Conservation (phyloP, 2,797 vertebrate genomes). For the Trachops cirrhosus region DNA sequence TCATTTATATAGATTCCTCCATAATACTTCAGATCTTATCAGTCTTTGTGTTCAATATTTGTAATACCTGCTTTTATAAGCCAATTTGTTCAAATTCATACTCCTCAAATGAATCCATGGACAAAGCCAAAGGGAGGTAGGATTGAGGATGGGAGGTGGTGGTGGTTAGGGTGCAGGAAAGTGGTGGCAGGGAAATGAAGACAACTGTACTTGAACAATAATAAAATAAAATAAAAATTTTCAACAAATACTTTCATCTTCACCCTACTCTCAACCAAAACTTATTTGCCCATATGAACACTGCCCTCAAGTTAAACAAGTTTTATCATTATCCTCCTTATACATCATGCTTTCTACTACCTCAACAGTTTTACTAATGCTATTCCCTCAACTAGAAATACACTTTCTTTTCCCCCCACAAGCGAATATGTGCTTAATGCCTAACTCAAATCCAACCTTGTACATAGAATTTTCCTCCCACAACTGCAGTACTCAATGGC, state of each 20-base stretch:
- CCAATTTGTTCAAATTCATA: neutral
- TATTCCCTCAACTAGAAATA: neutral
- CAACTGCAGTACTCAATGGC: too few relatives aligned
- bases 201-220: too few relatives aligned
- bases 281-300: neutral
- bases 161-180: too few relatives aligned
- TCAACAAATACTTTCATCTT: slow-evolving; percentile 19
- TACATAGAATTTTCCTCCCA: too few relatives aligned
- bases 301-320: neutral
- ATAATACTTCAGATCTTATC: neutral
- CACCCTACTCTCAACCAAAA: neutral
- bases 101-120: neutral
- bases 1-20: neutral
- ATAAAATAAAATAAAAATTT: neutral
- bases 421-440: neutral
- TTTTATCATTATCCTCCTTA: neutral
- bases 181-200: too few relatives aligned
- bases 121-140: too few relatives aligned
- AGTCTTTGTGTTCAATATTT: neutral
- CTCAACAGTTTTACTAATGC: neutral
- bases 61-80: neutral
- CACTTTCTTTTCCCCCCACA: neutral
- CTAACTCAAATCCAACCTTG: neutral
- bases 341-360: neutral
- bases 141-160: too few relatives aligned